Evolutionary conservation across 1,140 invertebrate genomes (phyloP).

Genomic region (Drosophila busckii): DNA sequence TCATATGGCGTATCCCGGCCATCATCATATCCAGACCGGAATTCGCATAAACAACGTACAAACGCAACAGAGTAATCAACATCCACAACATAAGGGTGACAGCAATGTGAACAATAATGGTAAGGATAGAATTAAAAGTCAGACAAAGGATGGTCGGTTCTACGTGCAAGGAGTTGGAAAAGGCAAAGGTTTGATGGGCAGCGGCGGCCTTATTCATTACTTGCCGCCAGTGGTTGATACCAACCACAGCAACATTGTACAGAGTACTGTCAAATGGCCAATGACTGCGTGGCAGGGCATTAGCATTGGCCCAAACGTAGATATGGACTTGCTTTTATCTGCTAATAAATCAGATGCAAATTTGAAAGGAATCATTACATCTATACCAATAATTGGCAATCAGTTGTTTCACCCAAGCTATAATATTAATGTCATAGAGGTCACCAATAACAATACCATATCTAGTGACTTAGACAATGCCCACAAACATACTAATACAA

Average conservation of each 20-base stretch:
- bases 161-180: constrained; percentile 29
- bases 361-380: constrained; percentile 39
- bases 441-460: too few species aligned
- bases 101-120: constrained; percentile 63
- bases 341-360: constrained; percentile 7
- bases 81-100: constrained; percentile 56
- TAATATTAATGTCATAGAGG: constrained; percentile 53
- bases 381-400: constrained; percentile 42
- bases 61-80: constrained; percentile 62
- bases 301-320: constrained; percentile 1
- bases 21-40: constrained; percentile 71
- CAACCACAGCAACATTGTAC: constrained; percentile 58
- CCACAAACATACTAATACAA: constrained; percentile 53
- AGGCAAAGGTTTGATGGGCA: constrained; percentile 14
- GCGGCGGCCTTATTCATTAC: constrained; percentile 23
- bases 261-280: constrained; percentile 58
- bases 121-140: constrained; percentile 29
- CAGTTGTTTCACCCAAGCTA: constrained; percentile 30
- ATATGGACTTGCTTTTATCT: too few species aligned
- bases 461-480: too few species aligned
- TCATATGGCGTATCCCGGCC: constrained; percentile 54
- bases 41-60: constrained; percentile 77
- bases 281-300: constrained; percentile 5
- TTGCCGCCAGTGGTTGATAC: constrained; percentile 42
- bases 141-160: constrained; percentile 8